These are phyloP conservation scores for Onychostruthus taczanowskii DNA, from an alignment of 2,113 vertebrate genomes.

Conservation along the genomic window DNA sequence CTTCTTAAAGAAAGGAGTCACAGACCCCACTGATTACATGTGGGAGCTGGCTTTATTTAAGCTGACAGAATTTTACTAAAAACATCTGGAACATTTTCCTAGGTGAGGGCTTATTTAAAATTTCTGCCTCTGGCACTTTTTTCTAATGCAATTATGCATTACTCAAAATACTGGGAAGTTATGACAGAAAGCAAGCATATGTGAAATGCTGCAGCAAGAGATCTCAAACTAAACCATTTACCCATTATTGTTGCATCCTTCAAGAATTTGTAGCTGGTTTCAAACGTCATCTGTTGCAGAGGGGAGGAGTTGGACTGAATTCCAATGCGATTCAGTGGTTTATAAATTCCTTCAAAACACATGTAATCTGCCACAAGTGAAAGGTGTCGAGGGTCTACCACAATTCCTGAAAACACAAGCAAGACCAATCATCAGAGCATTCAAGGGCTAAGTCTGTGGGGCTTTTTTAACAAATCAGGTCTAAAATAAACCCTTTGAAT, in stretches of 20 bases:
- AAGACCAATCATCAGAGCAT: not conserved
- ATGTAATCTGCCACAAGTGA: constrained; percentile 98
- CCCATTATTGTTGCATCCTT: constrained; percentile 91
- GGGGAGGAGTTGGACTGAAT: constrained; percentile 92
- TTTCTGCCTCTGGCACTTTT: not conserved
- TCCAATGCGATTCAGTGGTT: constrained; percentile 87
- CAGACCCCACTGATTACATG: not conserved
- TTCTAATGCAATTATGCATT: not conserved
- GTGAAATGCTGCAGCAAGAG: not conserved
- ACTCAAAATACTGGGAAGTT: not conserved
- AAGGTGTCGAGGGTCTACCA: constrained; percentile 91
- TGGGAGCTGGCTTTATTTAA: constrained; percentile 6
- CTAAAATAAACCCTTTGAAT: not conserved
- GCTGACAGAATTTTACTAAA: not conserved
- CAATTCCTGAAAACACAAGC: constrained; percentile 80
- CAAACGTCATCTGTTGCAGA: constrained; percentile 98
- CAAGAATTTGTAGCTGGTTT: constrained; percentile 95
- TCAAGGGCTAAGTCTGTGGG: not conserved
- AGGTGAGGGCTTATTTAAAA: not conserved
- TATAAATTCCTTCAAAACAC: constrained; percentile 95
- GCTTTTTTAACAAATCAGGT: not conserved
- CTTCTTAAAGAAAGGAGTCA: not conserved
- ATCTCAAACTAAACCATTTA: constrained; percentile 37
- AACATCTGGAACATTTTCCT: constrained; percentile 3
- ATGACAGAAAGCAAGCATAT: not conserved